Conservation (phyloP, 2,797 vertebrate genomes). For the Arnoldichthys spilopterus region DNA sequence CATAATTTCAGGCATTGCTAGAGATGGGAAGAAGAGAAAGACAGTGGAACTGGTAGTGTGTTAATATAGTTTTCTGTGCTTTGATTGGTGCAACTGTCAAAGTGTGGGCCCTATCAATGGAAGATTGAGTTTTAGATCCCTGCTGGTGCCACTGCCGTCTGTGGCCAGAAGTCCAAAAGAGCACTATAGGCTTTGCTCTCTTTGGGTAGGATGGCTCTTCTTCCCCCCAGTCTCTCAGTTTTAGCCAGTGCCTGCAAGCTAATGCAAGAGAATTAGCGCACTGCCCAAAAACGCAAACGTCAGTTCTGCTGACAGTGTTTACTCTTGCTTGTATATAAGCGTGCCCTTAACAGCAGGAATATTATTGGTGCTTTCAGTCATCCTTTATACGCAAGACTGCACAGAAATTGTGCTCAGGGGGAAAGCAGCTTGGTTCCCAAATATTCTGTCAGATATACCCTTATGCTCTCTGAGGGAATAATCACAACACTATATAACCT, state of each 20-base stretch:
- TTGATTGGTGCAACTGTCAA: no score
- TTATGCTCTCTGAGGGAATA: not conserved
- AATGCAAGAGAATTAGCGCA: no score
- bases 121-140: no score
- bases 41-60: not conserved
- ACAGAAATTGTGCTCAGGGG: not conserved
- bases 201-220: no score
- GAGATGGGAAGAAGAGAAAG: not conserved
- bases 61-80: conserved; percentile 29
- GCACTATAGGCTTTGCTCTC: no score
- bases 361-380: conserved; percentile 14
- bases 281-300: not conserved
- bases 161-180: no score
- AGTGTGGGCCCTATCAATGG: no score
- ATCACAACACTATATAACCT: not conserved
- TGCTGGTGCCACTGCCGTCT: no score
- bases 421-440: not conserved
- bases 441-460: conserved; percentile 18
- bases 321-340: not conserved
- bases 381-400: conserved; percentile 10
- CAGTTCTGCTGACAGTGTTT: not conserved
- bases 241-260: no score
- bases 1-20: no score
- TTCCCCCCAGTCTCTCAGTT: no score
- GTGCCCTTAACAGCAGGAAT: conserved; percentile 4